These are phyloP conservation scores for Diadumene lineata DNA, from an alignment of 92 coral and sea anemone species.

Conservation along the genomic window DNA sequence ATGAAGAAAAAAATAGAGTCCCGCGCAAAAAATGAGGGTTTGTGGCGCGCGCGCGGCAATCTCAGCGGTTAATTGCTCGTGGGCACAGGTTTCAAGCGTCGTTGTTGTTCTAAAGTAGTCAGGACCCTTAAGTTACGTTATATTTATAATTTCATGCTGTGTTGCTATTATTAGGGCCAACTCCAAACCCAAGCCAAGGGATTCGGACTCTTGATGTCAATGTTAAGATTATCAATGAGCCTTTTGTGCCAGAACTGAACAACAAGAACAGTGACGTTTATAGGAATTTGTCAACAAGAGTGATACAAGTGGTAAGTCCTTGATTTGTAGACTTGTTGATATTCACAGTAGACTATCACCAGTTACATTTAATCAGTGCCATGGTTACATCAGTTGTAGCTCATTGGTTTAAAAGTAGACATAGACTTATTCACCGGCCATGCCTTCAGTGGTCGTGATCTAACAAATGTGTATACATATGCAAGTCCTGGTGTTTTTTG, in stretches of 20 bases:
- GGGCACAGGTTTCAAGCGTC: neutral
- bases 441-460: too few species aligned
- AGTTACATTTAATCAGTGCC: neutral
- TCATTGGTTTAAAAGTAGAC: too few species aligned
- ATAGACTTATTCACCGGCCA: too few species aligned
- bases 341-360: neutral
- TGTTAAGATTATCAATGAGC: neutral
- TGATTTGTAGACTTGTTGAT: neutral
- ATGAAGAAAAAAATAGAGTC: too few species aligned
- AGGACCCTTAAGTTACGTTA: too few species aligned
- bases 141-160: neutral
- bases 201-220: neutral
- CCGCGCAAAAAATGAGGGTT: too few species aligned
- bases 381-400: too few species aligned
- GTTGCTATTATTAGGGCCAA: neutral
- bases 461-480: too few species aligned
- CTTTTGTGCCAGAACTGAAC: neutral
- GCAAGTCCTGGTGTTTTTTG: too few species aligned
- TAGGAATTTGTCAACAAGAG: slow-evolving; percentile 3
- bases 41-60: too few species aligned
- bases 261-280: slow-evolving; percentile 1
- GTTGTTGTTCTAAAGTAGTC: too few species aligned
- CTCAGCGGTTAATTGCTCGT: too few species aligned
- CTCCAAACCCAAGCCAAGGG: neutral
- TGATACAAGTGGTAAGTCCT: slow-evolving; percentile 17